Conservation (phyloP, 2,888 invertebrate species). For the Drosophila pseudotalamancana region DNA sequence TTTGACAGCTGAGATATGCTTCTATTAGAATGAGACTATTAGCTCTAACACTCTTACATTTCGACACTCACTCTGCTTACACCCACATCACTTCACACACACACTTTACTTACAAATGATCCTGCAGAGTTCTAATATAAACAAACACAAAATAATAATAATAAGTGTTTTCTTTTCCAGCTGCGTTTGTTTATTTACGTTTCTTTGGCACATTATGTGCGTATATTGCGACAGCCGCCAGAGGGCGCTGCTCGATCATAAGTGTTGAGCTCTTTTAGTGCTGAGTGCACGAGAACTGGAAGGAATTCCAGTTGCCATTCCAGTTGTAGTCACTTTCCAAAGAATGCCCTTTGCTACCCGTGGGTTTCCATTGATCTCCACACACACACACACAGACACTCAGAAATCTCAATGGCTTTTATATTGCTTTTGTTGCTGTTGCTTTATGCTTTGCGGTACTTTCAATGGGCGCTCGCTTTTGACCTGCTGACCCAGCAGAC, state of each 20-base stretch:
- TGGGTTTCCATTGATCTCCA: conserved; percentile 32
- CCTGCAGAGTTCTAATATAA: conserved; percentile 25
- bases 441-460: background rate
- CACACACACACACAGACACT: no score
- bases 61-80: conserved; percentile 13
- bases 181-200: conserved; percentile 42
- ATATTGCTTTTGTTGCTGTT: background rate
- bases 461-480: conserved; percentile 41
- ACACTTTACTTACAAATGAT: conserved; percentile 29
- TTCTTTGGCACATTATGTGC: conserved; percentile 21
- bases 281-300: conserved; percentile 1
- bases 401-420: background rate
- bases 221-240: conserved; percentile 8
- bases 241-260: conserved; percentile 43
- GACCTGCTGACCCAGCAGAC: conserved; percentile 67
- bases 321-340: conserved; percentile 22
- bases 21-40: conserved; percentile 7
- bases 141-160: conserved; percentile 4
- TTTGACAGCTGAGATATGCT: conserved; percentile 1
- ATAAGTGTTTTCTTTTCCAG: conserved; percentile 19
- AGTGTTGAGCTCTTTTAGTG: conserved; percentile 18
- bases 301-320: conserved; percentile 13
- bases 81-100: conserved; percentile 54
- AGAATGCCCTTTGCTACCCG: conserved; percentile 15
- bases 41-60: background rate